phyloP scores from a whole-genome alignment of 2,113 vertebrate genomes.

The Leuciscus idus region DNA sequence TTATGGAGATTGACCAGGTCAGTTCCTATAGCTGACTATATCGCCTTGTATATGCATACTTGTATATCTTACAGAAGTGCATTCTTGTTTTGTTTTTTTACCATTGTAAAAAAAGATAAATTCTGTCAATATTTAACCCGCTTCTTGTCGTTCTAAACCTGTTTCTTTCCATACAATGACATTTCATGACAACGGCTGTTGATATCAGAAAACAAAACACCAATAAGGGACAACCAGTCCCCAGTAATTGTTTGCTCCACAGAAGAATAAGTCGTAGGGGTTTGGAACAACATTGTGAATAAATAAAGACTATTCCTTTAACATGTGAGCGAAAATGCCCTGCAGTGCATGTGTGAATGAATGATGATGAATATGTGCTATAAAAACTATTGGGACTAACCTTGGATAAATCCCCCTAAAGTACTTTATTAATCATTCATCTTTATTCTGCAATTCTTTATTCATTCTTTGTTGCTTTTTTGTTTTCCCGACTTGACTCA shows the following conservation, averaged over 20 bases:
- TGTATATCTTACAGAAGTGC: background rate
- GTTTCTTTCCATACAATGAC: background rate
- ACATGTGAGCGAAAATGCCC: background rate
- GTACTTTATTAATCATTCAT: background rate
- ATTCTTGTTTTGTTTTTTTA: background rate
- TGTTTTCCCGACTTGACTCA: background rate
- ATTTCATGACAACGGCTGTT: background rate
- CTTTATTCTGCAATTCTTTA: background rate
- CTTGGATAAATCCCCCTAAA: background rate
- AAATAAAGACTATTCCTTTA: background rate
- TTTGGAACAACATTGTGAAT: background rate
- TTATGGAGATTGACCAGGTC: slow-evolving; percentile 99
- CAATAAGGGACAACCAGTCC: background rate
- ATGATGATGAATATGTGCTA: background rate
- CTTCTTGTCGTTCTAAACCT: background rate
- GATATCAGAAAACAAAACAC: background rate
- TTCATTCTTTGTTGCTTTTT: background rate
- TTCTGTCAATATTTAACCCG: background rate
- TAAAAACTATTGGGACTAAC: background rate
- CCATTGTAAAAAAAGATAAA: background rate
- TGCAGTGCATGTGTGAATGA: background rate
- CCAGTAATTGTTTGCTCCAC: background rate
- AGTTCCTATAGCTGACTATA: slow-evolving; percentile 47
- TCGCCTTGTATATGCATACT: background rate
- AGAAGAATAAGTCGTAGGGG: background rate